These are phyloP conservation scores for Poeciliopsis retropinna DNA, from an alignment of 2,113 vertebrate genomes.

Conservation along the genomic window DNA sequence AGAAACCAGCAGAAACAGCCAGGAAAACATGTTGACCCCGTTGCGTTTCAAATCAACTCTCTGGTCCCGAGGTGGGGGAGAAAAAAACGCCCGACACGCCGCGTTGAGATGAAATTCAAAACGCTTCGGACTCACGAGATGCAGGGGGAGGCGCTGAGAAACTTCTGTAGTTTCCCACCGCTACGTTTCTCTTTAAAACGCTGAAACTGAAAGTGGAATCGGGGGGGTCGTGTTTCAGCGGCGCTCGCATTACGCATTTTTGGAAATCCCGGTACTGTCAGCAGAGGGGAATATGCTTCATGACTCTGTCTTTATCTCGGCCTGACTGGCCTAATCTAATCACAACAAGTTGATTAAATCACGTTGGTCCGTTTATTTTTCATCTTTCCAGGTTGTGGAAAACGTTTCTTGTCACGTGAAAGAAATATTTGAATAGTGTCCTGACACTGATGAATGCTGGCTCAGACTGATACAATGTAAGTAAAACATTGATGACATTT, in stretches of 20 bases:
- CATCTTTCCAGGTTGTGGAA: no score
- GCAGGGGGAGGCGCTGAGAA: not conserved
- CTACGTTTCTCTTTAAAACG: not conserved
- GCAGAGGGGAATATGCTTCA: not conserved
- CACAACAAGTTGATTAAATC: not conserved
- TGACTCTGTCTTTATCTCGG: no score
- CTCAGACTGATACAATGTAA: no score
- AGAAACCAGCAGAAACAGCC: not conserved
- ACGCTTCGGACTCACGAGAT: no score
- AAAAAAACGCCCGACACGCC: not conserved
- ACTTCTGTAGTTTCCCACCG: not conserved
- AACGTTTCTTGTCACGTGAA: no score
- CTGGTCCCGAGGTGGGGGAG: rapidly evolving
- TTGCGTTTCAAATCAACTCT: no score
- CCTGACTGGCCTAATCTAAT: not conserved
- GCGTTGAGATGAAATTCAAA: not conserved
- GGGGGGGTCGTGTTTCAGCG: not conserved
- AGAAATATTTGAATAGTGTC: no score
- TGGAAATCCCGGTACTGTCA: not conserved
- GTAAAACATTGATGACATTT: no score
- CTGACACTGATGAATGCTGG: no score
- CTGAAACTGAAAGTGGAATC: not conserved
- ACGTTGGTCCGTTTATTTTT: not conserved
- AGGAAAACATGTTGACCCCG: not conserved
- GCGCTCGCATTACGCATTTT: not conserved